Conservation (phyloP, 2,888 invertebrate species). For the Pyrrhosoma nymphula region DNA sequence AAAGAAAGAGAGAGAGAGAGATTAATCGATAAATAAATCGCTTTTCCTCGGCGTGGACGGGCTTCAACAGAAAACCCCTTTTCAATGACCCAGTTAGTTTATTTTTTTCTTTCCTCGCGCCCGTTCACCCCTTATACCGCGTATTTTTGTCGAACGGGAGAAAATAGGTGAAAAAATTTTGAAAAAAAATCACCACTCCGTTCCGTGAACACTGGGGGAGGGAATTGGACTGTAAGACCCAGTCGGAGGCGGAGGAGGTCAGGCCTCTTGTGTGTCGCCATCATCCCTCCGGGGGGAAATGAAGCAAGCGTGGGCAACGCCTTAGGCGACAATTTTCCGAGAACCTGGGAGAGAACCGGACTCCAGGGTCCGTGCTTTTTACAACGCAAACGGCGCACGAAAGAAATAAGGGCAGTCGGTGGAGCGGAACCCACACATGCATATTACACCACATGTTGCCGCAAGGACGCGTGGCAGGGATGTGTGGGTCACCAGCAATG, state of each 20-base stretch:
- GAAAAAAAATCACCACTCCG: neutral
- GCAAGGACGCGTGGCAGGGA: too few relatives aligned
- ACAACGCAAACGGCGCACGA: neutral
- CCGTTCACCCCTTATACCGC: neutral
- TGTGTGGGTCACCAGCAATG: too few relatives aligned
- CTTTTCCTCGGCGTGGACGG: neutral
- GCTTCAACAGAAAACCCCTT: neutral
- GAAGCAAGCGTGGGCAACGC: neutral
- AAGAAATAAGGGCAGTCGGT: neutral
- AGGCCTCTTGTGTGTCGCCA: too few relatives aligned
- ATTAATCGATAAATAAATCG: slow-evolving; percentile 39
- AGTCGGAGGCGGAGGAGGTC: neutral
- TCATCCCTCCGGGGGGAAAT: neutral
- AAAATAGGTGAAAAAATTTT: neutral
- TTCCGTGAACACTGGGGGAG: too few relatives aligned
- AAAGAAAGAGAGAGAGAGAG: neutral
- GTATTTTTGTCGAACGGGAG: neutral
- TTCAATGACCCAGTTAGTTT: neutral
- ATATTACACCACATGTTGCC: too few relatives aligned
- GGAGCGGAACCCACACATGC: too few relatives aligned
- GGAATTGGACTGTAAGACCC: neutral
- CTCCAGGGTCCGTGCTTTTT: too few relatives aligned
- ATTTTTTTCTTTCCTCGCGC: neutral
- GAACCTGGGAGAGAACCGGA: too few relatives aligned
- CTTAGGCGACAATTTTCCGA: neutral